Evolutionary conservation across 2,113 vertebrate species (phyloP).

Genomic region (Gallinago jamesoni): DNA sequence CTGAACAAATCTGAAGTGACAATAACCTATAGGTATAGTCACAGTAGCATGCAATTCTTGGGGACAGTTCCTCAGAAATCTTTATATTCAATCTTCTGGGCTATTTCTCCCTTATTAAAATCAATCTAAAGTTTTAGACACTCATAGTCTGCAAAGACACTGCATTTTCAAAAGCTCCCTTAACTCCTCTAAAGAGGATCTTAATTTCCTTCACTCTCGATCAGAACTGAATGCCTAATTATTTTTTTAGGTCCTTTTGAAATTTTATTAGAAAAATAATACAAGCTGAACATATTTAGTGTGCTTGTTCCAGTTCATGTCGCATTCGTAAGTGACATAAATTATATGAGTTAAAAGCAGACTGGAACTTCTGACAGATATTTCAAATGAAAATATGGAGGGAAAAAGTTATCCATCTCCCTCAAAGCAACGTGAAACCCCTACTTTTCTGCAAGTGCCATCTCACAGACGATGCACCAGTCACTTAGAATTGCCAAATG

Average conservation of each 20-base stretch:
- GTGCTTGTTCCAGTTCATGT: not conserved
- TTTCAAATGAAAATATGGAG: not conserved
- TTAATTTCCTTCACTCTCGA: not conserved
- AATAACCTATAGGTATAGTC: not conserved
- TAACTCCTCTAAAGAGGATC: not conserved
- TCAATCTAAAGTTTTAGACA: not conserved
- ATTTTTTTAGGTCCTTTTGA: not conserved
- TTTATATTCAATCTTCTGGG: not conserved
- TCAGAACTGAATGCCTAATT: not conserved
- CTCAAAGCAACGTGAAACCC: not conserved
- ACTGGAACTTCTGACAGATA: not conserved
- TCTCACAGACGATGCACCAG: not conserved
- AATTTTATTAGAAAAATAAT: not conserved
- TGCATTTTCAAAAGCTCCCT: constrained; percentile 4
- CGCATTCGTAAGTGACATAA: not conserved
- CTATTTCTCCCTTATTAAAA: not conserved
- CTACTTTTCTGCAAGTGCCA: not conserved
- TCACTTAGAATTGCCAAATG: not conserved
- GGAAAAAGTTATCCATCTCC: not conserved
- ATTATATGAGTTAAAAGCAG: not conserved
- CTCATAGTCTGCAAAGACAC: not conserved
- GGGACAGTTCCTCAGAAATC: not conserved
- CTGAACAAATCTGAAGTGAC: not conserved
- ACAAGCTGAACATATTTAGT: not conserved
- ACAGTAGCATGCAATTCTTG: not conserved